Conservation (phyloP, 35 echinoderm and acorn worm genomes). For the Nesometra sesokonis region DNA sequence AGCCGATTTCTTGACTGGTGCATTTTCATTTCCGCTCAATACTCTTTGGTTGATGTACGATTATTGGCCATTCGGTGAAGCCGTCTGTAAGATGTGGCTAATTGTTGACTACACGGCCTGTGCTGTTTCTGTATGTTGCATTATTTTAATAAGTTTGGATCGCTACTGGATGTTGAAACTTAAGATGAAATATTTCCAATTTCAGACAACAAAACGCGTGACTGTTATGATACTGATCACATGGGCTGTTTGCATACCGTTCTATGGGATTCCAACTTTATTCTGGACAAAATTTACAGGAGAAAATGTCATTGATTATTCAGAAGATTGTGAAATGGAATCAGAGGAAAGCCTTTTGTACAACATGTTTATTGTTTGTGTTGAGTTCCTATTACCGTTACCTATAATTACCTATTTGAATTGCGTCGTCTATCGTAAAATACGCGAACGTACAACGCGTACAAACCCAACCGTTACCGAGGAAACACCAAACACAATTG, state of each 20-base stretch:
- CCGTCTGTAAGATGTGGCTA: conserved; percentile 15
- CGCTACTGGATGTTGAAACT: conserved; percentile 27
- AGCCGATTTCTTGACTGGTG: too few relatives aligned
- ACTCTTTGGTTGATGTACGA: not conserved
- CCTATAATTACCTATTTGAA: conserved; percentile 16
- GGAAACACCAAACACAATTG: not conserved
- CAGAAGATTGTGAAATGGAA: conserved; percentile 43
- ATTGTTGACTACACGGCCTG: conserved; percentile 15
- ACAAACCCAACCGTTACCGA: not conserved
- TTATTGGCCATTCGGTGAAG: conserved; percentile 18
- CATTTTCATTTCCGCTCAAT: too few relatives aligned
- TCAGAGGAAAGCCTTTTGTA: conserved; percentile 6
- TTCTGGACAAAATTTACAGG: not conserved
- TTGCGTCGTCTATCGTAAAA: conserved; percentile 2
- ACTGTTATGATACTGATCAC: too few relatives aligned
- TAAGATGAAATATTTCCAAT: conserved; percentile 5
- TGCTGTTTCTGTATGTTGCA: conserved; percentile 10
- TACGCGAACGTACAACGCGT: not conserved
- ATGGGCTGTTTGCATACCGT: not conserved
- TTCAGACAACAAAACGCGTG: conserved; percentile 8
- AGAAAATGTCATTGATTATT: conserved; percentile 13
- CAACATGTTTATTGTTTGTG: not conserved
- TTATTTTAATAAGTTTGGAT: conserved; percentile 37
- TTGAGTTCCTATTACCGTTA: conserved; percentile 44
- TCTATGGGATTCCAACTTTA: not conserved